Percentiles rank a stretch among this genome's conserved stretches.
Conservation (phyloP, 92 coral and sea anemone genomes). For the Parazoanthus swiftii region DNA sequence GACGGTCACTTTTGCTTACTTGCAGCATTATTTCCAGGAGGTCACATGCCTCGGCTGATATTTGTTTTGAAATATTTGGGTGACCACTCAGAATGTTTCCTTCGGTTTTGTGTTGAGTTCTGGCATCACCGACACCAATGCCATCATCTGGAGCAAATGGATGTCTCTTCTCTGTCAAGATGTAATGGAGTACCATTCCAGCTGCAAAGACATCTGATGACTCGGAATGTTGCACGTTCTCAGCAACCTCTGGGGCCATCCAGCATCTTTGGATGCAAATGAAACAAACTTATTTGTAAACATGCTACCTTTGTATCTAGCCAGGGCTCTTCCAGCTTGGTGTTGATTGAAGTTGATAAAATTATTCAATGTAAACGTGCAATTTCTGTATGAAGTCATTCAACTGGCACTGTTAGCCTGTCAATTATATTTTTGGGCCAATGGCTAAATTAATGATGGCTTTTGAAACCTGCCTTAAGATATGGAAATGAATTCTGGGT, state of each 20-base stretch:
- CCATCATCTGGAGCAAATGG: slow-evolving; percentile 21
- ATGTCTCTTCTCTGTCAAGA: slow-evolving; percentile 26
- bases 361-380: no score
- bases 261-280: slow-evolving; percentile 4
- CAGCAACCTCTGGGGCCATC: slow-evolving; percentile 27
- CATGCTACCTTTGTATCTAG: no score
- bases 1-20: slow-evolving; percentile 1
- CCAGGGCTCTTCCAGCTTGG: no score
- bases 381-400: no score
- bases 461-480: no score
- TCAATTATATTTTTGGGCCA: no score
- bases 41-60: slow-evolving; percentile 24
- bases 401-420: no score
- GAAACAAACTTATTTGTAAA: background rate
- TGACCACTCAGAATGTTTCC: slow-evolving; percentile 14
- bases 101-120: slow-evolving; percentile 15
- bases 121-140: background rate
- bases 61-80: background rate
- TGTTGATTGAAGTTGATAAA: no score
- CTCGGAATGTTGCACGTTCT: background rate
- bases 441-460: no score
- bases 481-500: no score
- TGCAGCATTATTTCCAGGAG: slow-evolving; percentile 17
- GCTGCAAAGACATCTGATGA: slow-evolving; percentile 22
- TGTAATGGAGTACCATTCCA: slow-evolving; percentile 10